Base-by-base conservation (phyloP, 30 jellyfish, hydroid and myxozoan genomes). In the Aurelia sp. region DNA sequence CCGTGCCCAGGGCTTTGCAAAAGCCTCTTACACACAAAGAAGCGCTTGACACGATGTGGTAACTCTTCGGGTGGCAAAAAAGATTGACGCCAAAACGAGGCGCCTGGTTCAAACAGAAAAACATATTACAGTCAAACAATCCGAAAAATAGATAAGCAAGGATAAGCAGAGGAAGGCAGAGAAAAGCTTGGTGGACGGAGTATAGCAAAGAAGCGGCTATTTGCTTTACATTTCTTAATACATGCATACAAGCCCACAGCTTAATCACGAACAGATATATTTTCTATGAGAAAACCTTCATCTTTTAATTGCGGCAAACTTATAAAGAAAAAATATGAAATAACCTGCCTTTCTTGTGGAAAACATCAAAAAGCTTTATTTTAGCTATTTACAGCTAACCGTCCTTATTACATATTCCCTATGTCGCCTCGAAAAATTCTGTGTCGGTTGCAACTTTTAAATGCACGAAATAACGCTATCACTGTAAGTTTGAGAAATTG, bases 11-110 rank as follows among this genome's bases (percentile, higher is more conserved):
- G 68, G 79, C 87, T 84, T 72, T 84, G 82, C 22, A 63, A 62
- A 62, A 84, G 62, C 84, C 73, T 44, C 83, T 81, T 84, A 64
- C 75, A 22, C 44, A 71, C 77, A 72, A 82, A 82, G 78, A 37
- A 44, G 53, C 74, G 85, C 93, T 51, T 84, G 93, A 84, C 93
- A 84, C 50, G 61, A 16, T 84, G 93, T 76, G 93, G 92, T 84
- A 73, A 63, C 77, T 30, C 59, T 66, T 47, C 93, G 81, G 73
- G 74, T 55, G 87, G 93, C 53, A 73, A 61, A 84, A 53, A 78
- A 59, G 82, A 33, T 37, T 67, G 93, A 73, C 93, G 85, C 93
- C 93, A 73, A 73, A 84, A 84, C 93, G 93, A 84, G 93, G 93
- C 93, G 93, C 87, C 82, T 52, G 93, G 81, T 76, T 68, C 73